Conservation (phyloP, 2,113 vertebrate species). For the Apteryx mantelli region DNA sequence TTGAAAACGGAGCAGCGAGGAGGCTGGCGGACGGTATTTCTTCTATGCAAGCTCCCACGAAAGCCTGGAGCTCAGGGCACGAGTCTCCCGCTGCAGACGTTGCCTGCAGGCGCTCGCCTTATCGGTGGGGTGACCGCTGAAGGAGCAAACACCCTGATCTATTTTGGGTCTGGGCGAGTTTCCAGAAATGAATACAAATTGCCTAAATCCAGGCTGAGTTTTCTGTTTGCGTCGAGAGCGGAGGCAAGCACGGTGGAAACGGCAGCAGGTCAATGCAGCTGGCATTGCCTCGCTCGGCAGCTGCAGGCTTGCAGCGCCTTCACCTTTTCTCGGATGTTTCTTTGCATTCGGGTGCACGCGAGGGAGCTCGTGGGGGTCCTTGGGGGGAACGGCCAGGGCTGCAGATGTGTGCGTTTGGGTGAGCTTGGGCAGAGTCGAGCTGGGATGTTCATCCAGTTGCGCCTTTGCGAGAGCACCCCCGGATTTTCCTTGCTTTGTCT, state of each 20-base stretch:
- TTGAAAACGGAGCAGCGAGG: neutral
- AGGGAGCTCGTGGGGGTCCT: neutral
- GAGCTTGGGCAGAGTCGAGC: neutral
- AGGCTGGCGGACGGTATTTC: neutral
- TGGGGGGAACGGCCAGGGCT: neutral
- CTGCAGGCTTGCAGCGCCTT: neutral
- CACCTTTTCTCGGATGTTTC: fast-evolving
- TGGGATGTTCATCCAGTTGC: fast-evolving
- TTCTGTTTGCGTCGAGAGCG: neutral
- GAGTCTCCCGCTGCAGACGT: fast-evolving
- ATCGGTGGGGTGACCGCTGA: neutral
- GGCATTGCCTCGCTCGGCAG: fast-evolving
- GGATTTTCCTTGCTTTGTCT: fast-evolving
- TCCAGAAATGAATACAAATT: neutral
- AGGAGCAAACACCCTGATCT: fast-evolving
- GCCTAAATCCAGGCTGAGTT: neutral
- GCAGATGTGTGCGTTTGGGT: neutral
- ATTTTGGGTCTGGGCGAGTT: neutral
- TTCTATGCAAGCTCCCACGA: fast-evolving
- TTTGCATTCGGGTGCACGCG: fast-evolving
- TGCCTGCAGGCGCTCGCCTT: neutral
- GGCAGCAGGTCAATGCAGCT: neutral
- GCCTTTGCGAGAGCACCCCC: fast-evolving
- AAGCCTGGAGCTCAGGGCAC: neutral
- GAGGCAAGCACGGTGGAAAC: neutral